phyloP scores from a whole-genome alignment of 2,113 vertebrate genomes.

The Sebastes schlegelii region DNA sequence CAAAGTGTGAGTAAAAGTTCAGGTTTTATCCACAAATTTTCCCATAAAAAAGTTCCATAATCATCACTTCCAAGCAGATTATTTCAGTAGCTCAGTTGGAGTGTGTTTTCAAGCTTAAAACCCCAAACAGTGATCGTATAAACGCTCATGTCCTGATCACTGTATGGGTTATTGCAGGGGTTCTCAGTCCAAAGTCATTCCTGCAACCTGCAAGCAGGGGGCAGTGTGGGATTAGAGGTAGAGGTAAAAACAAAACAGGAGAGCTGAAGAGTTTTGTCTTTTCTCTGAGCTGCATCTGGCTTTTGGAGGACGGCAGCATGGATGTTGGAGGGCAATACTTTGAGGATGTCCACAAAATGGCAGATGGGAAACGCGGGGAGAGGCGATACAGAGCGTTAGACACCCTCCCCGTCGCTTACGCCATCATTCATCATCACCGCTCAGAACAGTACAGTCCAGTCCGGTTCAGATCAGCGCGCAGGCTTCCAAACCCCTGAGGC shows the following conservation, averaged over 20 bases:
- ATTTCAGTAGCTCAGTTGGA: conserved; percentile 5
- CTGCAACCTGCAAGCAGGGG: conserved; percentile 49
- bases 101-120: conserved; percentile 5
- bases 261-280: conserved; percentile 15
- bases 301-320: not conserved
- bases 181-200: conserved; percentile 62
- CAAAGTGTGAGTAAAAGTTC: not conserved
- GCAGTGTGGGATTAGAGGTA: conserved; percentile 36
- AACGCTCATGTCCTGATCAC: conserved; percentile 2
- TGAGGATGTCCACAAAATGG: conserved; percentile 46
- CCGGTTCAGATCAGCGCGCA: conserved; percentile 47
- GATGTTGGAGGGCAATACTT: conserved; percentile 18
- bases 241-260: conserved; percentile 2
- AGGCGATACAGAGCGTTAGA: not conserved
- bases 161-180: not conserved
- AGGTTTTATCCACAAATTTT: not conserved
- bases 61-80: not conserved
- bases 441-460: conserved; percentile 49
- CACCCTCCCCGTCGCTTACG: not conserved
- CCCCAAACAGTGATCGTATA: not conserved
- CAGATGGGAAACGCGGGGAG: conserved; percentile 9
- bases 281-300: conserved; percentile 5
- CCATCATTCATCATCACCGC: conserved; percentile 35
- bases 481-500: conserved; percentile 42
- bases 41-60: conserved; percentile 12